Base-by-base conservation (phyloP, 2,113 vertebrate species). In the Campylorhamphus procurvoides region DNA sequence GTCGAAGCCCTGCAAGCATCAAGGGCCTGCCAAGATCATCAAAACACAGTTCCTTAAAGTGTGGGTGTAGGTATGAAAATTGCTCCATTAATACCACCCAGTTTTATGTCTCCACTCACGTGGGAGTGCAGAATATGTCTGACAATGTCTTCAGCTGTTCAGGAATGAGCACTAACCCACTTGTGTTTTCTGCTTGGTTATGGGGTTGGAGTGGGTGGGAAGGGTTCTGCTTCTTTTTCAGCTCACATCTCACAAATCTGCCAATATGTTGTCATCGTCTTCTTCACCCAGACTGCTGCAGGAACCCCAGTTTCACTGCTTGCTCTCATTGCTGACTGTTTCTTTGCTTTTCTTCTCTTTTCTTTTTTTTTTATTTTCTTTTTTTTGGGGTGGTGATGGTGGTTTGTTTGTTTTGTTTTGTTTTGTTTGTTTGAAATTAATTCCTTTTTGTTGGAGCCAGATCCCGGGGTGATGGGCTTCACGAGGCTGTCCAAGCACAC, bases 91-190 rank as follows among this genome's bases (percentile, higher is more conserved):
- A 81, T 94, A 91, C 74, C 73, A 85, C 87, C n/a, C 80, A 93
- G 69, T 27, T 89, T 78, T 72, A 27, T 63, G 42, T 74, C 80
- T 93, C 29, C 23, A n/a, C 60, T 92, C 80, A 72, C 1, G 40
- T 85, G 88, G 74, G 90, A 95, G 90, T 56, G 44, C 74, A 74
- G 91, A 92, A 71, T 83, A 71, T 71, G 90, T 92, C 76, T 94
- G 68, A 88, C 89, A 95, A 74, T 84, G 69, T 86, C 85, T 92
- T 90, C 73, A 82, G 80, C 77, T 94, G 50, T 60, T 87, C 58
- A 55, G 76, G 68, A 74, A 47, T 66, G 72, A 95, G 50, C 76
- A 59, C 35, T 67, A 67, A 74, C 5, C 6, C 7, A 6, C 47
- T 80, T 73, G 29, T 90, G 76, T 92, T 92, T 96, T 63, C 55